Evolutionary conservation across 2,888 invertebrate genomes (phyloP), one percentile per base, ranked within the genome.

Genomic region (Galerucella calmariensis): DNA sequence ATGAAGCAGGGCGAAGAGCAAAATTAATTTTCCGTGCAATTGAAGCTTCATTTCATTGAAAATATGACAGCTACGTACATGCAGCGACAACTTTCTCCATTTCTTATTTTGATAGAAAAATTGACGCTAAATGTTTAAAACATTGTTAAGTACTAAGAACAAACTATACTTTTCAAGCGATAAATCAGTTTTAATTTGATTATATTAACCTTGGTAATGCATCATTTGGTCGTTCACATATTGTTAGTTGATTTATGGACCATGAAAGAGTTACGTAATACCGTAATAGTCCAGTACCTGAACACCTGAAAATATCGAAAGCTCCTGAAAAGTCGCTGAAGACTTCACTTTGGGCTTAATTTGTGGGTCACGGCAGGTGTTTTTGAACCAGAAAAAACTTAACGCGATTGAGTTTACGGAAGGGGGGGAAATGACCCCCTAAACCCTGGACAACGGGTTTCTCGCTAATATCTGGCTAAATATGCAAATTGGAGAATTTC

Each of bases 201-300:
- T 20, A 56, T 20, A 56, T 20, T 20, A 56, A 56, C 20, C 16
- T 56, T 20, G 56, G n/a, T 9, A 16, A 56, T 56, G 10, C 20
- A 56, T 56, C 56, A 8, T 16, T 56, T 35, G 62, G 10, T 5
- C 62, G 12, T 62, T 41, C 41, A 62, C n/a, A 62, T 62, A 62
- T 62, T 62, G 41, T 41, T 35, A 12, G 14, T n/a, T 41, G 62
- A 62, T 62, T 62, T 62, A 62, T 62, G 9, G 62, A 41, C 62
- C 35, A 41, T 62, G 35, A 62, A 62, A 62, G 6, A 9, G n/a
- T 62, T 62, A 62, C 62, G 41, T 62, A 35, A 62, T 20, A 20
- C 20, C 20, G 0, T 20, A 20, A 20, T 20, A 20, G 20, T 20
- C 20, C 20, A 20, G 20, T 20, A 20, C 20, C 20, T 20, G 20